Base-by-base conservation (phyloP, 2,888 invertebrate species). In the Nomada ferruginata region DNA sequence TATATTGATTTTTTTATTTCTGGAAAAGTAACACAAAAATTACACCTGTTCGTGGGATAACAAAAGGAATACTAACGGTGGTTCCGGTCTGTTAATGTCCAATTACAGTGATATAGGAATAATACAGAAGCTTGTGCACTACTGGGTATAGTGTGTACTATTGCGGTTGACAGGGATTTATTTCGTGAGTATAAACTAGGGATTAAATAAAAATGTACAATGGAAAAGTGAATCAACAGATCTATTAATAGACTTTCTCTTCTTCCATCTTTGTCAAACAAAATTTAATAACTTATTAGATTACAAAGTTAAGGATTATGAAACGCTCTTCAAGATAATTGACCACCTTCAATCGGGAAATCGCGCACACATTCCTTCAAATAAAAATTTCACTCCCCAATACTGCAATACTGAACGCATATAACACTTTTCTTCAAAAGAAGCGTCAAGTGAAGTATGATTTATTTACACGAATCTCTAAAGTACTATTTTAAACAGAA, bases 21-120 rank as follows among this genome's bases (percentile, higher is more conserved):
- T 23, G 4, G 4, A 0, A 2, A 1, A 13, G 4, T 47, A 20
- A 42, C 7, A n/a, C 4, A 36, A 29, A 61, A 44, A 23, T 11
- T 1, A 5, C 9, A 26, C 42, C 63, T 52, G 23, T 64, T 47
- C 13, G 55, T 36, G 9, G 42, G 26, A 23, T 76, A 71, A 66
- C 15, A 71, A 72, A 65, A 59, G 64, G 69, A 52, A 68, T 57
- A 72, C 69, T 85, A 85, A 85, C 83, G 85, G 77, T 79, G 47
- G 79, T 75, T 69, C 79, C 72, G 79, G 63, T 85, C 79, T 85
- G 76, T 66, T 79, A 82, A 77, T 63, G 55, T 61, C 42, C 66
- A 60, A 80, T 70, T 44, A 20, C n/a, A 57, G 26, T 50, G 29
- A 53, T n/a, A 57, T 63, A 68, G 66, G 59, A 82, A 69, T 60